Base-by-base conservation (phyloP, 2,888 invertebrate species). In the Eupithecia dodoneata region DNA sequence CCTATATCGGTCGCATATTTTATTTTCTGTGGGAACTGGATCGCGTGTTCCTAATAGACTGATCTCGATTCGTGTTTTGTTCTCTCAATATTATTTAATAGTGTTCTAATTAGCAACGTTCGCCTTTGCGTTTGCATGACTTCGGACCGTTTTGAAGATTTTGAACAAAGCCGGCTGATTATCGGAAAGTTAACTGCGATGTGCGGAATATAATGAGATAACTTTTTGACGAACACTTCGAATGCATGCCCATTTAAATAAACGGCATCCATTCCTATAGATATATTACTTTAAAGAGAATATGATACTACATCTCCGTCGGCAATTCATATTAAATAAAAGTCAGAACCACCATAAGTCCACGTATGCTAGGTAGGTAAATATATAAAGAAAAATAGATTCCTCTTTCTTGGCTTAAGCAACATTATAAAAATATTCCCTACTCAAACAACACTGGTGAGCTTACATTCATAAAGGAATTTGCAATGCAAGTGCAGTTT, bases 11-110 rank as follows among this genome's bases (percentile, higher is more conserved):
- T 66, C 42, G 66, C 42, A 66, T 79, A 79, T 86, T 85, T 87
- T 42, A 80, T 78, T 82, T 85, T 83, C 84, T 79, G 85, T 87
- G 90, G 81, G 88, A 90, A 88, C 84, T 42, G 78, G 77, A 87
- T 90, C 85, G 90, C 90, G 89, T 90, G 89, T 77, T 83, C 82
- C 80, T 83, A 85, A 86, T 86, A 81, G 84, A 83, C 81, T 77
- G 79, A 81, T 83, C 81, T 79, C 77, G 83, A 75, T 81, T 84
- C 78, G 78, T 78, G 82, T 83, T 86, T 87, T 86, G 87, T 88
- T 88, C 82, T 80, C 80, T 44, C 15, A 42, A 42, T n/a, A n/a
- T n/a, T 15, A 42, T 44, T 45, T 18, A 69, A 44, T 69, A 42
- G 66, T 15, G 66, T 69, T 45, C 45, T 45, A n/a, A 69, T 69